Percentiles rank a stretch among this genome's conserved stretches.
These are phyloP conservation scores for Cryptocheilus praepositus DNA, from an alignment of 2,888 invertebrate genomes.

Conservation along the genomic window DNA sequence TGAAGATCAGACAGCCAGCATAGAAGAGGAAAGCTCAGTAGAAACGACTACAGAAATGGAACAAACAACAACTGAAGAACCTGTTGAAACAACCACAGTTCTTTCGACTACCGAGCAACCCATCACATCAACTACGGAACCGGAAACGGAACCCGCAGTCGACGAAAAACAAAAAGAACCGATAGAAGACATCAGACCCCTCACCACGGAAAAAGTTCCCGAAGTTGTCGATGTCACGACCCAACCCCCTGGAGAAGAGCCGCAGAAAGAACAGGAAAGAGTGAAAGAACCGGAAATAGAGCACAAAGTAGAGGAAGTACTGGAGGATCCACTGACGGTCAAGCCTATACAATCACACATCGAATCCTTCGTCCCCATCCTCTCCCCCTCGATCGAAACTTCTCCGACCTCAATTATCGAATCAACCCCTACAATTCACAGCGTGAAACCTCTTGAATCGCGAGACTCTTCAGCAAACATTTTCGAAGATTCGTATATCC, in stretches of 20 bases:
- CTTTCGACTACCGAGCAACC: conserved; percentile 18
- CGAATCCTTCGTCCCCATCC: background rate
- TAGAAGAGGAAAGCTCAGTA: conserved; percentile 14
- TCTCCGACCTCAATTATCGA: background rate
- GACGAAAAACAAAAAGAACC: conserved; percentile 6
- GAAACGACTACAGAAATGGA: conserved; percentile 9
- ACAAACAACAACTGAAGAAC: conserved; percentile 16
- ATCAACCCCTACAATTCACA: background rate
- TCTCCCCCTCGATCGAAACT: background rate
- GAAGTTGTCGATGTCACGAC: background rate
- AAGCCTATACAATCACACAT: conserved; percentile 9
- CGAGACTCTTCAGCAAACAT: conserved; percentile 9
- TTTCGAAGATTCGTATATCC: conserved; percentile 57
- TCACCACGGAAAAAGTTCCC: conserved; percentile 3
- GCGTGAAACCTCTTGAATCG: too few relatives aligned
- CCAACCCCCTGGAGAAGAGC: background rate
- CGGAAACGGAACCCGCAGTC: conserved; percentile 14
- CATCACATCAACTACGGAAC: background rate
- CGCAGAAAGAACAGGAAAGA: conserved; percentile 17
- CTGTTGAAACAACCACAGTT: conserved; percentile 15
- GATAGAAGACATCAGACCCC: conserved; percentile 9
- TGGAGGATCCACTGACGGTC: conserved; percentile 14
- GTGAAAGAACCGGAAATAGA: conserved; percentile 15
- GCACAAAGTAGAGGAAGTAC: conserved; percentile 20
- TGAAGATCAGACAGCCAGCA: conserved; percentile 21